These are phyloP conservation scores for Lamellibrachia luymesi DNA, from an alignment of 1,140 invertebrate genomes.

Conservation along the genomic window DNA sequence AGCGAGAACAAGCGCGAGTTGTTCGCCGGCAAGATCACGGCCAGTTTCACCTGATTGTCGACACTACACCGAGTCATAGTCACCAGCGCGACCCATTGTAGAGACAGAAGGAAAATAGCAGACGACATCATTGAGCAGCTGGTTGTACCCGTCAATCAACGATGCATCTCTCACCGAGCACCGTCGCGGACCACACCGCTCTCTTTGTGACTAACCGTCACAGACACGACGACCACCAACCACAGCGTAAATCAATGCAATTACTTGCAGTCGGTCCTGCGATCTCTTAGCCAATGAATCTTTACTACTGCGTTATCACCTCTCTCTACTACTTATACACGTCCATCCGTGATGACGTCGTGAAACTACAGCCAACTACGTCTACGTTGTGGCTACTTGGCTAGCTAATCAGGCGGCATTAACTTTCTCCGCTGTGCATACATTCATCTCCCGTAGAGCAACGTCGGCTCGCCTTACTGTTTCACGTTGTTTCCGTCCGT, in stretches of 20 bases:
- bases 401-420: background rate
- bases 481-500: background rate
- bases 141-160: background rate
- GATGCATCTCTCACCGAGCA: background rate
- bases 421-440: background rate
- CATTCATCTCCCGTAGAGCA: background rate
- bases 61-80: background rate
- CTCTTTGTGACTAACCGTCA: background rate
- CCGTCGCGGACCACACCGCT: background rate
- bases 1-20: conserved; percentile 67
- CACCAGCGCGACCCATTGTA: background rate
- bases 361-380: background rate
- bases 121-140: background rate
- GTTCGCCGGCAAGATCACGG: conserved; percentile 69
- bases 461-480: background rate
- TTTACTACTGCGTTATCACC: background rate
- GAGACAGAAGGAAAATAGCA: background rate
- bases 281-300: background rate
- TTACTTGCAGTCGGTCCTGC: background rate
- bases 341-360: no score
- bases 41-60: conserved; percentile 35
- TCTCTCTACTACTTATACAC: background rate
- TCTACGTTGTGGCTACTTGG: background rate
- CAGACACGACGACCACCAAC: background rate
- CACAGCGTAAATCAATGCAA: background rate